These are phyloP conservation scores for Amiota communis DNA, from an alignment of 2,888 invertebrate species.

Conservation along the genomic window DNA sequence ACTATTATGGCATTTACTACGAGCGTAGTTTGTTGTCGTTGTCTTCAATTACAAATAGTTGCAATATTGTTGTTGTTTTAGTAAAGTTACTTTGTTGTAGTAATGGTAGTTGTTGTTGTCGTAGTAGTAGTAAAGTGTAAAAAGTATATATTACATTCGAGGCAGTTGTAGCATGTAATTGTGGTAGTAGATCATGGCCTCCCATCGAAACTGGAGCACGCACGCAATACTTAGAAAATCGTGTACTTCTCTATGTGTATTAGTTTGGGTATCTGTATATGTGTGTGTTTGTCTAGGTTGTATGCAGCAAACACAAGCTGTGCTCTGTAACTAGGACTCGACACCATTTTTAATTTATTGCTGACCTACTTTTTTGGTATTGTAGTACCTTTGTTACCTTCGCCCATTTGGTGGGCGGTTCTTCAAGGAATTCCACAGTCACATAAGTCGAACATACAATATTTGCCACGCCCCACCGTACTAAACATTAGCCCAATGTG, in stretches of 20 bases:
- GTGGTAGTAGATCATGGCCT: constrained; percentile 66
- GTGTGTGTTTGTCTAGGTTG: constrained; percentile 40
- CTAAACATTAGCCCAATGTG: background rate
- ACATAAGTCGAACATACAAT: background rate
- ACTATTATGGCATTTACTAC: background rate
- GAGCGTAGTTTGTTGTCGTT: constrained; percentile 3
- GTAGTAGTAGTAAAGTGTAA: constrained; percentile 17
- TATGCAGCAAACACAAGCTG: constrained; percentile 7
- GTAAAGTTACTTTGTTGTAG: background rate
- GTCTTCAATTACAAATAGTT: constrained; percentile 15
- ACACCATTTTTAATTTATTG: constrained; percentile 60
- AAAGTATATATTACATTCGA: constrained; percentile 8
- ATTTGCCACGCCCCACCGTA: background rate
- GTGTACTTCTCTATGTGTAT: too few species aligned
- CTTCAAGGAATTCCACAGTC: background rate
- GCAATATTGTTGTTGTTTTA: background rate
- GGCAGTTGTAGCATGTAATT: constrained; percentile 39
- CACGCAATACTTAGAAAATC: constrained; percentile 8
- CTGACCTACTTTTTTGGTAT: constrained; percentile 61
- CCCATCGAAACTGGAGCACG: constrained; percentile 55
- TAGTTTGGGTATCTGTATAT: background rate
- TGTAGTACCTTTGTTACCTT: constrained; percentile 29
- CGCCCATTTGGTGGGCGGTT: constrained; percentile 5
- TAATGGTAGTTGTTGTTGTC: constrained; percentile 17
- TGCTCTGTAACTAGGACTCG: constrained; percentile 58